These are phyloP conservation scores for Dynastes hyllus DNA, from an alignment of 2,888 invertebrate species.

Conservation along the genomic window DNA sequence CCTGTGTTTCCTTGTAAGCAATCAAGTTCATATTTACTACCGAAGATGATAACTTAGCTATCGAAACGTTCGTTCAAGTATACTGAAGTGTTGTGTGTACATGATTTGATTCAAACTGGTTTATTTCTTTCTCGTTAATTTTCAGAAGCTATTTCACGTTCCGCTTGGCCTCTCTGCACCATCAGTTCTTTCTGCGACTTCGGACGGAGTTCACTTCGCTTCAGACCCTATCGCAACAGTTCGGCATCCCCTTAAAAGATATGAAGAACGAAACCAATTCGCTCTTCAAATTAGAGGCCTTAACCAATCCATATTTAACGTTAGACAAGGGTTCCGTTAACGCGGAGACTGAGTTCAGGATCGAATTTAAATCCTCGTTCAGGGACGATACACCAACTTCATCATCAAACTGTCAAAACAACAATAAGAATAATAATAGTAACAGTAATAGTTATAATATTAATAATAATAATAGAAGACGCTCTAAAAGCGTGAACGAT, in stretches of 20 bases:
- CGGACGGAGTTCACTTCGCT: slow-evolving; percentile 82
- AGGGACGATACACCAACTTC: slow-evolving; percentile 54
- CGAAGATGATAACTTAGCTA: too few relatives aligned
- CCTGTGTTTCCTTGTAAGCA: too few relatives aligned
- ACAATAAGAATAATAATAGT: slow-evolving; percentile 5
- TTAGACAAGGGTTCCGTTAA: slow-evolving; percentile 63
- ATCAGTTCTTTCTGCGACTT: slow-evolving; percentile 83
- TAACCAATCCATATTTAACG: slow-evolving; percentile 63
- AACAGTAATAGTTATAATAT: slow-evolving; percentile 20
- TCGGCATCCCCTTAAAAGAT: slow-evolving; percentile 74
- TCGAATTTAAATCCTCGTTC: slow-evolving; percentile 66
- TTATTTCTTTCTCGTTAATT: slow-evolving; percentile 50
- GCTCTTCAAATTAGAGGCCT: slow-evolving; percentile 67
- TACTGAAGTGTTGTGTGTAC: too few relatives aligned
- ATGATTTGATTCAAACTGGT: slow-evolving; percentile 12
- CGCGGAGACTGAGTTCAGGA: slow-evolving; percentile 68
- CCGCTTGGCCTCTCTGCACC: slow-evolving; percentile 85
- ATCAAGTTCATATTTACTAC: too few relatives aligned
- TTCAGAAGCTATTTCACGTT: slow-evolving; percentile 83
- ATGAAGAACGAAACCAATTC: slow-evolving; percentile 70
- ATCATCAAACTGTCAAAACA: slow-evolving; percentile 2
- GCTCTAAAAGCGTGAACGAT: slow-evolving; percentile 73
- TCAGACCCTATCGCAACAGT: slow-evolving; percentile 77
- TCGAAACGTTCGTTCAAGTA: too few relatives aligned
- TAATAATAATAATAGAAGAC: slow-evolving; percentile 61